These are phyloP conservation scores for Forbesichthys agassizii DNA, from an alignment of 2,113 vertebrate species.

Conservation along the genomic window DNA sequence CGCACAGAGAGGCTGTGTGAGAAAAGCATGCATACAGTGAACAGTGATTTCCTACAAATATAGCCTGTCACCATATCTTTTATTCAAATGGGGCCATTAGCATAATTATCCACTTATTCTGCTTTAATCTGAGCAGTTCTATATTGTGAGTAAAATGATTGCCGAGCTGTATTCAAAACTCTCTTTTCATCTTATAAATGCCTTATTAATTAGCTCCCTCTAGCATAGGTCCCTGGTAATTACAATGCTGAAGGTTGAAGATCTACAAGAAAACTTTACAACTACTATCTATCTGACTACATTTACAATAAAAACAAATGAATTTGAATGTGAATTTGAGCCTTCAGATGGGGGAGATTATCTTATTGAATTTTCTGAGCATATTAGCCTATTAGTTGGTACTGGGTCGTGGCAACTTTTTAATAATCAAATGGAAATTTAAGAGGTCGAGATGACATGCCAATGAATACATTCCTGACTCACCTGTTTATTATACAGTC, in stretches of 20 bases:
- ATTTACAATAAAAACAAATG: neutral
- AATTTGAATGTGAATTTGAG: neutral
- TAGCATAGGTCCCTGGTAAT: slow-evolving; percentile 69
- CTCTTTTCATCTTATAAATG: slow-evolving; percentile 67
- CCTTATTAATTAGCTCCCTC: slow-evolving; percentile 79
- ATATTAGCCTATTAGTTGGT: neutral
- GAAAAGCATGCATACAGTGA: slow-evolving; percentile 22
- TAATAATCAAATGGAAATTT: slow-evolving; percentile 42
- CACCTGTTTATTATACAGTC: slow-evolving; percentile 80
- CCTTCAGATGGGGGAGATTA: neutral
- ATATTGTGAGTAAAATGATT: slow-evolving; percentile 71
- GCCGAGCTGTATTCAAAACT: slow-evolving; percentile 66
- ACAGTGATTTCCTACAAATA: slow-evolving; percentile 53
- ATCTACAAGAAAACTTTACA: slow-evolving; percentile 51
- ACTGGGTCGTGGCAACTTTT: slow-evolving; percentile 34
- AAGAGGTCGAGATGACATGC: slow-evolving; percentile 62
- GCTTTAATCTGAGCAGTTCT: slow-evolving; percentile 73
- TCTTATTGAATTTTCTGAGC: slow-evolving; percentile 10
- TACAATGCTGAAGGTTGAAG: slow-evolving; percentile 28
- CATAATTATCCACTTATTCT: slow-evolving; percentile 74
- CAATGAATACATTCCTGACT: slow-evolving; percentile 73
- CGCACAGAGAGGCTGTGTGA: slow-evolving; percentile 31
- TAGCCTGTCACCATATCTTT: slow-evolving; percentile 66
- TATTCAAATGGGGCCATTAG: slow-evolving; percentile 72
- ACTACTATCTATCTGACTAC: slow-evolving; percentile 17